Conservation (phyloP, 1,140 invertebrate genomes). For the Trichogramma pretiosum region DNA sequence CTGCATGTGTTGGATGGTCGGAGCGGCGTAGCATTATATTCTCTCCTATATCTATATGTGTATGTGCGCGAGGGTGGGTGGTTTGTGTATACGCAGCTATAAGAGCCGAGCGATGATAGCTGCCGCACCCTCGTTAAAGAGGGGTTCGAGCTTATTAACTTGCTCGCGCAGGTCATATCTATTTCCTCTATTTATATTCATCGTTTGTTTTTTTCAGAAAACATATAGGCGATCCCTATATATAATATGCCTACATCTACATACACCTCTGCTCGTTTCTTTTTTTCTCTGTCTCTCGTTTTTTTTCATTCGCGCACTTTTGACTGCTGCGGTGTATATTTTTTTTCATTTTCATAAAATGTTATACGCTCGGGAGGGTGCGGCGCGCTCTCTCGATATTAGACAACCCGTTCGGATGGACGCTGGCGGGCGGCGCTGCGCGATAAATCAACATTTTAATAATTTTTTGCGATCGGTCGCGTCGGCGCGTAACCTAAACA, state of each 20-base stretch:
- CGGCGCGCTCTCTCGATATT: background rate
- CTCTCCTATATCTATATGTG: too few relatives aligned
- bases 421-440: background rate
- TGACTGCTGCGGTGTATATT: too few relatives aligned
- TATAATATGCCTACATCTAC: too few relatives aligned
- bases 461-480: too few relatives aligned
- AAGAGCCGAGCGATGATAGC: background rate
- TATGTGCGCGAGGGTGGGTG: constrained; percentile 12
- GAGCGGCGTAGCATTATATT: too few relatives aligned
- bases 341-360: constrained; percentile 16
- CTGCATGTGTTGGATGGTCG: too few relatives aligned
- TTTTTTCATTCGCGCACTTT: too few relatives aligned
- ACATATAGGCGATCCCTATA: too few relatives aligned
- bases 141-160: constrained; percentile 18
- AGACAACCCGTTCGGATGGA: constrained; percentile 4
- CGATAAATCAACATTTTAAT: constrained; percentile 15
- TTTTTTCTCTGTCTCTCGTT: background rate
- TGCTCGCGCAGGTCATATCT: constrained; percentile 37
- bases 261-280: background rate
- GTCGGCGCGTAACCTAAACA: too few relatives aligned
- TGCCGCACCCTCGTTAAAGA: constrained; percentile 5
- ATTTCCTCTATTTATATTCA: too few relatives aligned
- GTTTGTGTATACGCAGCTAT: background rate
- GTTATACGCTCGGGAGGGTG: constrained; percentile 11
- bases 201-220: too few relatives aligned